Conservation (phyloP, 2,888 invertebrate genomes). For the Blera fallax region DNA sequence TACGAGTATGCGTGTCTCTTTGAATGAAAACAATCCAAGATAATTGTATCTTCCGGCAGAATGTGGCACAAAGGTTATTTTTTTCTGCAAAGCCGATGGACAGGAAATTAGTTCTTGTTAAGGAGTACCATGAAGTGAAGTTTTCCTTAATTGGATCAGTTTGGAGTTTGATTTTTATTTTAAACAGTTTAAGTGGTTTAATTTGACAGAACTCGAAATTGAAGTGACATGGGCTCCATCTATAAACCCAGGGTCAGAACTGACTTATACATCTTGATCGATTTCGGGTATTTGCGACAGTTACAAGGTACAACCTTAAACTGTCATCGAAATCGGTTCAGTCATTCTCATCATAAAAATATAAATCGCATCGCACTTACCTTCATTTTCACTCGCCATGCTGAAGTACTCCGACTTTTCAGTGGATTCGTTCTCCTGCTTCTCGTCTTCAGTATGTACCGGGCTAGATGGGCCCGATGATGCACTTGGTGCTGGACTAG, state of each 20-base stretch:
- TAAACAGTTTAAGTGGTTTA: background rate
- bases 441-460: conserved; percentile 82
- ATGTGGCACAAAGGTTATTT: conserved; percentile 23
- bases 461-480: conserved; percentile 82
- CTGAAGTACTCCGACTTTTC: conserved; percentile 82
- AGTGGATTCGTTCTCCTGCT: conserved; percentile 84
- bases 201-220: background rate
- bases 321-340: too few relatives aligned
- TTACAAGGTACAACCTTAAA: too few relatives aligned
- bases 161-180: conserved; percentile 10
- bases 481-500: conserved; percentile 80
- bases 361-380: conserved; percentile 75
- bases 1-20: too few relatives aligned
- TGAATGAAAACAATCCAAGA: conserved; percentile 36
- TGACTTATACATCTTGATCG: too few relatives aligned
- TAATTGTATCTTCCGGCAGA: conserved; percentile 64
- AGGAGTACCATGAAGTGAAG: conserved; percentile 7
- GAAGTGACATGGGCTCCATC: background rate
- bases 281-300: too few relatives aligned
- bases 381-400: conserved; percentile 79
- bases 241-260: too few relatives aligned
- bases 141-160: conserved; percentile 31
- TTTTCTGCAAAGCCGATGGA: background rate
- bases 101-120: background rate
- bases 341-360: too few relatives aligned